phyloP scores from a whole-genome alignment of 1,140 invertebrate genomes.

The Ips typographus region DNA sequence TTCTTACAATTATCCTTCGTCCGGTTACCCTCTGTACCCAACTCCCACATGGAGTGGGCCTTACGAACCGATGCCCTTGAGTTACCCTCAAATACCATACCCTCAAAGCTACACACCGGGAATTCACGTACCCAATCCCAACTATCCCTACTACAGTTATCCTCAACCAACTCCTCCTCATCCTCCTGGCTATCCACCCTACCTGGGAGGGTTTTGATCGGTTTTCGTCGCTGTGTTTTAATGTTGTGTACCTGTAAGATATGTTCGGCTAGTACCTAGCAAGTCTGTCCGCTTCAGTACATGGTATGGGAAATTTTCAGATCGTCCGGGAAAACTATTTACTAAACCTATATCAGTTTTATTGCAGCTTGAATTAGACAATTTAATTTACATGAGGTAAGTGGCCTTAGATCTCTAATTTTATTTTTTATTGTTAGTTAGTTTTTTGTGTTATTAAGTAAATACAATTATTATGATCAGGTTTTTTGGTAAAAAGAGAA shows the following conservation, averaged over 20 bases:
- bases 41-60: conserved; percentile 51
- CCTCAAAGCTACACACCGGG: conserved; percentile 52
- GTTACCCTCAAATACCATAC: conserved; percentile 51
- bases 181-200: conserved; percentile 55
- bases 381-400: too few species aligned
- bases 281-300: conserved; percentile 54
- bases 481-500: too few species aligned
- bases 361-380: neutral
- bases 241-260: conserved; percentile 55
- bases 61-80: conserved; percentile 49
- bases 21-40: conserved; percentile 49
- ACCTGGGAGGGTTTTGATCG: conserved; percentile 61
- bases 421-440: too few species aligned
- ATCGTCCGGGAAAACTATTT: neutral
- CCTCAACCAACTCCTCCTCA: conserved; percentile 53
- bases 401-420: too few species aligned
- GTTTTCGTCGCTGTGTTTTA: conserved; percentile 52
- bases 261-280: conserved; percentile 54
- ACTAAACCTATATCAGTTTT: neutral
- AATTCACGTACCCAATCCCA: conserved; percentile 59
- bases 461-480: too few species aligned
- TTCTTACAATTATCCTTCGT: conserved; percentile 49
- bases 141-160: conserved; percentile 57
- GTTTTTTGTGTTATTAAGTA: too few species aligned
- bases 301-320: conserved; percentile 38